Evolutionary conservation across 2,797 vertebrate genomes (phyloP), one percentile per base, ranked within the genome.

Genomic region (Labroides dimidiatus): DNA sequence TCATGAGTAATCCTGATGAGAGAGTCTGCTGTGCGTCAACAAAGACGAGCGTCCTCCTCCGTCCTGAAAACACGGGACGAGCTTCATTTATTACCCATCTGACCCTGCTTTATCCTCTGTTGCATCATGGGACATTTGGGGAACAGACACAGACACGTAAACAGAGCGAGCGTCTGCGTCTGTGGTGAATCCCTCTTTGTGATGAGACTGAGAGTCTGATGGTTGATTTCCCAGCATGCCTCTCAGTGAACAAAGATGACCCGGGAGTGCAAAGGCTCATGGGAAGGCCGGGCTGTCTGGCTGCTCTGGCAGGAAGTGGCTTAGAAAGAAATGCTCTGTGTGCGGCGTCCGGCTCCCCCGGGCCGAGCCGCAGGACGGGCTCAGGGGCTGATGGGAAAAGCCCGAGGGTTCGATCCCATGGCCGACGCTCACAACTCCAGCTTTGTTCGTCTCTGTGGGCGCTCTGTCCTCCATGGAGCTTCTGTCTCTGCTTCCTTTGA

Each of bases 371-470:
- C 55, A 1, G 77, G 75, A 74, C 52, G 36, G 36, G 60, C 67
- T 36, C 30, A 64, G 41, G 56, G 70, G 61, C 57, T 51, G 47
- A 71, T 88, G 91, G 85, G 89, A 92, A 91, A 84, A 42, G 49
- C 85, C 83, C n/a, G 60, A 51, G 77, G 87, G 84, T 87, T 75
- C 58, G 69, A 77, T 91, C 89, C 80, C 88, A 88, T 80, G 73
- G 64, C 75, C 47, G 50, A 4, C 30, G 20, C 69, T 56, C 68
- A 91, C 84, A 92, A 89, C 78, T 12, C 17, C 10, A 9, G 13
- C 82, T 81, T 92, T 93, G 90, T 92, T 87, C 47, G 1, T 10
- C 27, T 2, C 50, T 6, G 7, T 58, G 67, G 71, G 36, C 23
- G 14, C 62, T n/a, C n/a, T n/a, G n/a, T n/a, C n/a, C n/a, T n/a